A percentile compares a stretch with the other conserved stretches of the same genome.
Conservation (phyloP, 2,888 invertebrate species). For the Ypsolopha scabrella region DNA sequence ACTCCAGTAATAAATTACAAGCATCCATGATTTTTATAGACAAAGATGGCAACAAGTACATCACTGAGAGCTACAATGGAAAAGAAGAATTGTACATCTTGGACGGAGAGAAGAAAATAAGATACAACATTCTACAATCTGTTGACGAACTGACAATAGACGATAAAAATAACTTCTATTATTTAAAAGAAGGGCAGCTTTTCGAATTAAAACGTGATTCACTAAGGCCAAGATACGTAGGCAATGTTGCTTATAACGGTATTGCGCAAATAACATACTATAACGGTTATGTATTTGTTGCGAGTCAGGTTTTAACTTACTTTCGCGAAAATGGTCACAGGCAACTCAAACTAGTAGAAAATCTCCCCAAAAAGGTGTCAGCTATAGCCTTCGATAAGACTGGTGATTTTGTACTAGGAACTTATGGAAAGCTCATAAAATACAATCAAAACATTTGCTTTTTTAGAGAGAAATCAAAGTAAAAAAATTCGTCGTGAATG, state of each 20-base stretch:
- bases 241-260: slow-evolving; percentile 36
- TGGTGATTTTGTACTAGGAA: slow-evolving; percentile 41
- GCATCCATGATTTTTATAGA: slow-evolving; percentile 46
- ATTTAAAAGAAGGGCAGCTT: slow-evolving; percentile 35
- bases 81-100: slow-evolving; percentile 41
- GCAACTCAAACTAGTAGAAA: slow-evolving; percentile 29
- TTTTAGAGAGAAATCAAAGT: slow-evolving; percentile 14
- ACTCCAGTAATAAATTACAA: slow-evolving; percentile 28
- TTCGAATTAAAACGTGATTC: slow-evolving; percentile 33
- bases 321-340: slow-evolving; percentile 41
- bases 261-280: slow-evolving; percentile 46
- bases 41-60: slow-evolving; percentile 46
- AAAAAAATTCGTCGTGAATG: not conserved
- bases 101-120: slow-evolving; percentile 36
- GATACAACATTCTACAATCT: slow-evolving; percentile 32
- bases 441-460: slow-evolving; percentile 39
- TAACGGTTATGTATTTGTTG: slow-evolving; percentile 36
- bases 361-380: slow-evolving; percentile 36
- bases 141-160: slow-evolving; percentile 46
- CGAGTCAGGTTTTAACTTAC: slow-evolving; percentile 37
- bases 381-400: slow-evolving; percentile 43
- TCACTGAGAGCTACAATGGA: slow-evolving; percentile 40
- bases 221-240: slow-evolving; percentile 29
- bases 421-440: slow-evolving; percentile 35
- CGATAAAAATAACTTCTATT: slow-evolving; percentile 48